Percentiles rank a stretch among this genome's conserved stretches.
Conservation (phyloP, 2,113 vertebrate genomes). For the Myrmecobius fasciatus region DNA sequence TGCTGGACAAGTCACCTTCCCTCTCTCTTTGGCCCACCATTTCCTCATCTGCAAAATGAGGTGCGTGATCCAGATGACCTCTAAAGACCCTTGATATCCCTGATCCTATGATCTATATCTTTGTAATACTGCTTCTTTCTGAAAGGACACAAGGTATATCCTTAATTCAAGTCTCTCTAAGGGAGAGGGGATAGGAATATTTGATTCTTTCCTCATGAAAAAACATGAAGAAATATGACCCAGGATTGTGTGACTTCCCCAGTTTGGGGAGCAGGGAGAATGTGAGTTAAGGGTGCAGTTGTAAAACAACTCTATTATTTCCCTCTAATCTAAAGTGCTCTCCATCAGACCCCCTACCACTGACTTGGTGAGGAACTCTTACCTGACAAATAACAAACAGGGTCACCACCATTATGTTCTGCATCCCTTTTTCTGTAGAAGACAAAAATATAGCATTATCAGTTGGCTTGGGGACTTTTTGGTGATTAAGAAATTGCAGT, state of each 20-base stretch:
- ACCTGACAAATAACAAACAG: conserved; percentile 76
- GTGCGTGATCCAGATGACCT: not conserved
- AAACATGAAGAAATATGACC: not conserved
- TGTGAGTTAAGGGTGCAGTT: not conserved
- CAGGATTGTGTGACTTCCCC: not conserved
- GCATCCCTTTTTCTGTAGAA: conserved; percentile 70
- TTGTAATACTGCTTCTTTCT: not conserved
- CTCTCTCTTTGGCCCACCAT: not conserved
- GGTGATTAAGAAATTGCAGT: not conserved
- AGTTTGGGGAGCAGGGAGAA: not conserved
- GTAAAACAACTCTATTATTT: not conserved
- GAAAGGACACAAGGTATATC: not conserved
- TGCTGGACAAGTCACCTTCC: not conserved
- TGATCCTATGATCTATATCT: not conserved
- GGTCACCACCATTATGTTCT: conserved; percentile 55
- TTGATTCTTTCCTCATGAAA: not conserved
- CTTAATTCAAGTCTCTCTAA: not conserved
- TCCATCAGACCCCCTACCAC: not conserved
- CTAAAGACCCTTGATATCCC: not conserved
- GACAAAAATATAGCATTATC: conserved; percentile 50
- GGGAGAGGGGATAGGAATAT: not conserved
- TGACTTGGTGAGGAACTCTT: conserved; percentile 19
- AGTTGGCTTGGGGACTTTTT: not conserved
- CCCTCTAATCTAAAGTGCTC: not conserved
- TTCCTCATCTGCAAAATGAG: not conserved